Evolutionary conservation across 2,888 invertebrate genomes (phyloP).

Genomic region (Teleiodes luculella): DNA sequence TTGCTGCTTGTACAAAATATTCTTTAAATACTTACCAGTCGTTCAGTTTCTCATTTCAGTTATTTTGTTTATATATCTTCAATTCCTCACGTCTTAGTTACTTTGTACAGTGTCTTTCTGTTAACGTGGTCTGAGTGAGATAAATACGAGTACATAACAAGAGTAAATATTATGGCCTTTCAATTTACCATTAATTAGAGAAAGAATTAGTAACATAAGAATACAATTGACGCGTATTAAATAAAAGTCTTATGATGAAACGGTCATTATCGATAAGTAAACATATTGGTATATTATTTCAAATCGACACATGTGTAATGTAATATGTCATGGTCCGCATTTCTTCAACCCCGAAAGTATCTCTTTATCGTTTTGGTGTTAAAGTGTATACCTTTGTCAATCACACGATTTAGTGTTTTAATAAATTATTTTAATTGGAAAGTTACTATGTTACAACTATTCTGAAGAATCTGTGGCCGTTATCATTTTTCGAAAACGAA

Average conservation of each 20-base stretch:
- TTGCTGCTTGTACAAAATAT: constrained; percentile 13
- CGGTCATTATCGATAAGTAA: constrained; percentile 44
- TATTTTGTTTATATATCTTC: background rate
- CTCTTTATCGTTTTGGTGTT: constrained; percentile 25
- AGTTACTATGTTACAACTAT: constrained; percentile 9
- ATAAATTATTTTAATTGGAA: background rate
- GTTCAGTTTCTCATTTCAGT: constrained; percentile 15
- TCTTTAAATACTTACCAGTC: constrained; percentile 13
- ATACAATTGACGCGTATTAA: constrained; percentile 46
- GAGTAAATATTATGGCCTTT: constrained; percentile 53
- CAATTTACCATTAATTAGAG: constrained; percentile 42
- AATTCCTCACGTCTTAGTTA: background rate
- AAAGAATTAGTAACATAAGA: constrained; percentile 53
- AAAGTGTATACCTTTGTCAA: background rate
- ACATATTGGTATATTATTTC: constrained; percentile 50
- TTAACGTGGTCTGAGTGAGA: constrained; percentile 22
- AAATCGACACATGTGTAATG: constrained; percentile 34
- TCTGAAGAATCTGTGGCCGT: constrained; percentile 9
- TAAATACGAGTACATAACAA: constrained; percentile 30
- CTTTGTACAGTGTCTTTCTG: background rate
- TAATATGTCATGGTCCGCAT: constrained; percentile 34
- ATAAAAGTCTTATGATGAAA: constrained; percentile 57
- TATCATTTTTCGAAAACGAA: background rate
- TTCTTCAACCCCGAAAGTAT: constrained; percentile 49
- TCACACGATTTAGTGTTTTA: constrained; percentile 6